Conservation (phyloP, 2,113 vertebrate genomes). For the Corvus moneduloides region DNA sequence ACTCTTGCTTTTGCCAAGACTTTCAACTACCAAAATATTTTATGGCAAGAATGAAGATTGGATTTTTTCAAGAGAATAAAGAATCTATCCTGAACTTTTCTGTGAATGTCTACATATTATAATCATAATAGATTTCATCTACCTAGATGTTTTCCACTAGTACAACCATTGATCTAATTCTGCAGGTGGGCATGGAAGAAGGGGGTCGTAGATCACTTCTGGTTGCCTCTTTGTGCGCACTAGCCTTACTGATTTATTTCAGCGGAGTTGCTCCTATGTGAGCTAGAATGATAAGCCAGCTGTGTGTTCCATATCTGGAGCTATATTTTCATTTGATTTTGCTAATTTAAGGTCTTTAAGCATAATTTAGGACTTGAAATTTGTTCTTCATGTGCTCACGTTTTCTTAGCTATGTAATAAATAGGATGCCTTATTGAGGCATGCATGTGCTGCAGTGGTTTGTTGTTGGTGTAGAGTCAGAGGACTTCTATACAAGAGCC, state of each 20-base stretch:
- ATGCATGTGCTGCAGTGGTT: not conserved
- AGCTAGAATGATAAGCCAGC: not conserved
- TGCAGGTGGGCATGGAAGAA: not conserved
- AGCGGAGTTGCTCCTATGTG: not conserved
- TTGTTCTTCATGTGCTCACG: not conserved
- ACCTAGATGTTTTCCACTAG: not conserved
- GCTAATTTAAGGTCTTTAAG: not conserved
- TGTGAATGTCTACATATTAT: not conserved
- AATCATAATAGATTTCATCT: not conserved
- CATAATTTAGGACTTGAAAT: not conserved
- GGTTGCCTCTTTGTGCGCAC: not conserved
- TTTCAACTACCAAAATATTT: not conserved
- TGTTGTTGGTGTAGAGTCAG: not conserved
- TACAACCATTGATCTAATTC: not conserved
- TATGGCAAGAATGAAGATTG: not conserved
- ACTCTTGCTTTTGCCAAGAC: not conserved
- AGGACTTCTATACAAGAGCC: not conserved
- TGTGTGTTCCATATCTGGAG: not conserved
- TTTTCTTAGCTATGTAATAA: not conserved
- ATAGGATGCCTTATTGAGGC: not conserved
- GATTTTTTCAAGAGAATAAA: not conserved
- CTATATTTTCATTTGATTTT: not conserved
- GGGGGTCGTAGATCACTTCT: not conserved
- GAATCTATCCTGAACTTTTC: not conserved
- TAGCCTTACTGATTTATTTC: not conserved